Conservation (phyloP, 2,888 invertebrate genomes). For the Uropetala carovei region DNA sequence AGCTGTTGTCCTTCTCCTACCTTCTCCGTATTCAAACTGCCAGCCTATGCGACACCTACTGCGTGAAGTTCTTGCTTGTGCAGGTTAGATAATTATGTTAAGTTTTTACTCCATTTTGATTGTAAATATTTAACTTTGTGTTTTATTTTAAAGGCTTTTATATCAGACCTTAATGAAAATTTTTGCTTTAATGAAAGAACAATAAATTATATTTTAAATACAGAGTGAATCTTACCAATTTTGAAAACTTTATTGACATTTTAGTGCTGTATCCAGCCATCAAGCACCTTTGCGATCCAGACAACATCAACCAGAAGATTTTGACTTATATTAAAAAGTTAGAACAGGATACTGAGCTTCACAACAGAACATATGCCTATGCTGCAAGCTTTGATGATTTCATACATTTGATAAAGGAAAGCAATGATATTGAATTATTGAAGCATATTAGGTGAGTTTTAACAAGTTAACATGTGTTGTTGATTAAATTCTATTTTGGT, state of each 20-base stretch:
- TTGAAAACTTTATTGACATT: constrained; percentile 69
- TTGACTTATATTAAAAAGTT: constrained; percentile 82
- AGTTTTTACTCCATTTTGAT: too few relatives aligned
- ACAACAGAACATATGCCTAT: constrained; percentile 89
- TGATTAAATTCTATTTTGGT: not conserved
- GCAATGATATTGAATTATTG: constrained; percentile 88
- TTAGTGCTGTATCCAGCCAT: constrained; percentile 89
- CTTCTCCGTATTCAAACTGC: constrained; percentile 86
- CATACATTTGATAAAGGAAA: constrained; percentile 88
- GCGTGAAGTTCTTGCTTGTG: constrained; percentile 89
- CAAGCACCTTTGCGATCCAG: constrained; percentile 91
- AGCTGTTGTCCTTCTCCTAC: constrained; percentile 87
- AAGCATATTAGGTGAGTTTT: constrained; percentile 84
- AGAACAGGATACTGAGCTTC: constrained; percentile 77
- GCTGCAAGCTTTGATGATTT: constrained; percentile 94
- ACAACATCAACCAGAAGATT: constrained; percentile 93
- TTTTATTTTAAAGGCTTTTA: not conserved
- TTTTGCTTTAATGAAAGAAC: not conserved
- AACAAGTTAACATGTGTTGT: not conserved
- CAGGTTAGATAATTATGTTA: constrained; percentile 79
- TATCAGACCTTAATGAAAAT: not conserved
- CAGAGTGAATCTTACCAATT: not conserved
- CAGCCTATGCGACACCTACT: constrained; percentile 86
- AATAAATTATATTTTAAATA: not conserved
- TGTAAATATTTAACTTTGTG: too few relatives aligned